Evolutionary conservation across 1,140 invertebrate species (phyloP).

Genomic region (Lordiphosa clarofinis): DNA sequence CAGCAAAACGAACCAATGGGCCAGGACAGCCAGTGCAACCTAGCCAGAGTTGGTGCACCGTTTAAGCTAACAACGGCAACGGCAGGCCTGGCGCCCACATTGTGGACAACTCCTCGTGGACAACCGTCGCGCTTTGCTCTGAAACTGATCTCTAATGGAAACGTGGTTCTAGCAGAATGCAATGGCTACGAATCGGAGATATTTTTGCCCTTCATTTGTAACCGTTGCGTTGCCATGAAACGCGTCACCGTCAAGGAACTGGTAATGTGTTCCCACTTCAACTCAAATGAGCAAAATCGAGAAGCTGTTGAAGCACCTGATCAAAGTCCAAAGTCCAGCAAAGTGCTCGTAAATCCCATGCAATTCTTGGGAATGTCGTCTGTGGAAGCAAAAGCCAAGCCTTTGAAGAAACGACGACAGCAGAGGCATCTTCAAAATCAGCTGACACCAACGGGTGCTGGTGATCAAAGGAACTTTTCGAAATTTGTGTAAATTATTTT

Average conservation of each 20-base stretch:
- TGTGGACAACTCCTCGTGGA: too few relatives aligned
- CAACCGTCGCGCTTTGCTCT: conserved; percentile 2
- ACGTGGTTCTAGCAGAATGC: conserved; percentile 43
- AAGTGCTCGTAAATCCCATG: too few relatives aligned
- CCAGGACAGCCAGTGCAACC: neutral
- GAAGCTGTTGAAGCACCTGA: too few relatives aligned
- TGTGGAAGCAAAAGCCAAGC: too few relatives aligned
- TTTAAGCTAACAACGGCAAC: conserved; percentile 15
- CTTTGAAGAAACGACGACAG: neutral
- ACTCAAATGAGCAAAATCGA: neutral
- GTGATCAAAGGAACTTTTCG: neutral
- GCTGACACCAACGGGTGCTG: neutral
- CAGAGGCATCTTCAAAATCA: too few relatives aligned
- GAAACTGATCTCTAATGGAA: conserved; percentile 37
- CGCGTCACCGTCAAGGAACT: conserved; percentile 24
- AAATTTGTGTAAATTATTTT: conserved; percentile 1
- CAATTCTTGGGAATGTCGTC: too few relatives aligned
- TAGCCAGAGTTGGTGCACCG: too few relatives aligned
- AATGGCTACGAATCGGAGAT: conserved; percentile 47
- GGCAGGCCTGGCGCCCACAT: conserved; percentile 2
- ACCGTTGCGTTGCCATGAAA: conserved; percentile 38
- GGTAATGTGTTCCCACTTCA: neutral
- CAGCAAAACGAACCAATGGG: conserved; percentile 7
- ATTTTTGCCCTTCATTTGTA: conserved; percentile 37
- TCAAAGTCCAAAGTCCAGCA: too few relatives aligned